Base-by-base conservation (phyloP, 2,797 vertebrate genomes). In the Eulemur coronatus region DNA sequence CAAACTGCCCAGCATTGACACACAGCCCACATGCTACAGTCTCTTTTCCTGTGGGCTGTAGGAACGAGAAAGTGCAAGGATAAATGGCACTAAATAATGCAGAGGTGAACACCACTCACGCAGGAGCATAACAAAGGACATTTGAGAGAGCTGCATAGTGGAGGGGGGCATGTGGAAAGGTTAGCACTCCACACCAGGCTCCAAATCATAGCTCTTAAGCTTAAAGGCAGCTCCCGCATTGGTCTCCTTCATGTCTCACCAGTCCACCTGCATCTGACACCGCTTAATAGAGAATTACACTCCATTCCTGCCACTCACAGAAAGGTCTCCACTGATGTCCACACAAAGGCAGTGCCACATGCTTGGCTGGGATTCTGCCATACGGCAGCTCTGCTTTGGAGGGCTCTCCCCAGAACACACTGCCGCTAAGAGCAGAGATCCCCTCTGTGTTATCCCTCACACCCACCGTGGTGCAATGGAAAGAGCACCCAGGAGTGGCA, bases 11-110 rank as follows among this genome's bases (percentile, higher is more conserved):
- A 33, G 81, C 55, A 46, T 13, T 73, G 94, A 97, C 81, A 89
- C 88, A 17, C 4, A 73, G 81, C 72, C 89, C 78, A 76, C 94
- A 81, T 30, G 48, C 61, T 57, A 69, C 55, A 75, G 78, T 35
- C 67, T 84, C 91, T 61, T 61, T 76, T 93, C 78, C 94, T 85
- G 67, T 22, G 24, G 76, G 86, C 86, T 91, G 43, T 3, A 91
- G 78, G 92, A 72, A 85, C 18, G 78, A 87, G 89, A 76, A 57
- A 41, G 82, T 20, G 3, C 67, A 43, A 55, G 89, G 86, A 70
- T 82, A 93, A 94, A 96, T 78, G 92, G 92, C 82, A 94, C 73
- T 97, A 82, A 97, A 91, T 85, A 94, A 95, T 72, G 73, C 94
- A 95, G 67, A 52, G 75, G 85, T 80, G 89, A 95, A 78, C 33